phyloP scores from a whole-genome alignment of 2,113 vertebrate genomes.

The Reinhardtius hippoglossoides region DNA sequence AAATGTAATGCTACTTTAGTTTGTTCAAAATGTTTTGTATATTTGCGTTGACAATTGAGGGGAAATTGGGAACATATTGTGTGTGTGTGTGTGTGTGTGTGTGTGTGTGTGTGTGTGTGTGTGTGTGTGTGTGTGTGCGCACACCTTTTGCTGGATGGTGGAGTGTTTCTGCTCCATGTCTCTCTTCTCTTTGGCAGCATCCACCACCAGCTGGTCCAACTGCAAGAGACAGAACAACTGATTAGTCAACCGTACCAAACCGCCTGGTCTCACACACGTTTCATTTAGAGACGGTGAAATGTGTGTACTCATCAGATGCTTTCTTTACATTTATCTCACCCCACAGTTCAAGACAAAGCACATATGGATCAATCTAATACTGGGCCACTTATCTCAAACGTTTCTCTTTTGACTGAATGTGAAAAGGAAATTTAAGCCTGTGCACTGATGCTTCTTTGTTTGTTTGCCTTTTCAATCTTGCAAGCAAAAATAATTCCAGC shows the following conservation, averaged over 20 bases:
- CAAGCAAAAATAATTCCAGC: not conserved
- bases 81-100: conserved; percentile 14
- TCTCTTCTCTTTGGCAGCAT: conserved; percentile 94
- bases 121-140: conserved; percentile 6
- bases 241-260: conserved; percentile 48
- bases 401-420: not conserved
- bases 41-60: not conserved
- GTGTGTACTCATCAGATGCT: not conserved
- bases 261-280: conserved; percentile 19
- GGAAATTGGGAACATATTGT: not conserved
- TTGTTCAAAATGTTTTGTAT: not conserved
- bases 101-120: conserved; percentile 12
- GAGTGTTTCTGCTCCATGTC: conserved; percentile 98
- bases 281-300: conserved; percentile 6
- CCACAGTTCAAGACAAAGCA: not conserved
- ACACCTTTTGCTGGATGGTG: conserved; percentile 98
- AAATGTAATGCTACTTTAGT: not conserved
- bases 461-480: not conserved
- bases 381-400: too few relatives aligned
- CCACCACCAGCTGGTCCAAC: conserved; percentile 94
- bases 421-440: too few relatives aligned
- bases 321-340: not conserved
- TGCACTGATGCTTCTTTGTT: not conserved
- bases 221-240: conserved; percentile 78
- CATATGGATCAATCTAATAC: too few relatives aligned